A percentile compares a stretch with the other conserved stretches of the same genome.
Evolutionary conservation across 2,888 invertebrate genomes (phyloP).

Genomic region (Thysanoteuthis rhombus): DNA sequence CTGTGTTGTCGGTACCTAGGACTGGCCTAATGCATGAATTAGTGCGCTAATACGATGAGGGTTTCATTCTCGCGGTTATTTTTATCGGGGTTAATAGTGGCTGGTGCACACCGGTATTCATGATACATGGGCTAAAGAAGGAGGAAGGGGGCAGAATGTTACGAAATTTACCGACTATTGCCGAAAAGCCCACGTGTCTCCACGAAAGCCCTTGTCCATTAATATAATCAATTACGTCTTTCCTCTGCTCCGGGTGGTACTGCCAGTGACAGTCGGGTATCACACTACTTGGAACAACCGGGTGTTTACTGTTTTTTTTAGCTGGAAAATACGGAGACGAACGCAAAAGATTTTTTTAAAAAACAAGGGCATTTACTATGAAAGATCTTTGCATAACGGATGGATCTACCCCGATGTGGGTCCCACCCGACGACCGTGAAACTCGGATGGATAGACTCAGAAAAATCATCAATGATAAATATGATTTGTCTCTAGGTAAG

Average conservation of each 20-base stretch:
- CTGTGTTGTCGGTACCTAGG: too few relatives aligned
- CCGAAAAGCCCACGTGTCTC: neutral
- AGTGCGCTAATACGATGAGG: too few relatives aligned
- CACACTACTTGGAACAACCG: too few relatives aligned
- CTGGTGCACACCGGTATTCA: neutral
- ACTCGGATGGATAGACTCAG: slow-evolving; percentile 62
- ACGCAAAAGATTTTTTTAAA: neutral
- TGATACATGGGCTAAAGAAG: neutral
- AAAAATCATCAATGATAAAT: slow-evolving; percentile 57
- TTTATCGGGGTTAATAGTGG: neutral
- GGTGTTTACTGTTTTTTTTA: neutral
- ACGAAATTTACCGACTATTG: neutral
- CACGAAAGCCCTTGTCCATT: too few relatives aligned
- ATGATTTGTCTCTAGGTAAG: slow-evolving; percentile 55
- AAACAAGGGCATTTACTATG: neutral
- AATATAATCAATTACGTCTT: too few relatives aligned
- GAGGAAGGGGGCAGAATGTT: neutral
- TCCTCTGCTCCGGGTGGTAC: too few relatives aligned
- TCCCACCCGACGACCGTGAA: slow-evolving; percentile 45
- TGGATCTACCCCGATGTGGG: slow-evolving; percentile 52
- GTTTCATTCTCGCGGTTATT: neutral
- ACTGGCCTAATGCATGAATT: too few relatives aligned
- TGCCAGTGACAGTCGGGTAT: too few relatives aligned
- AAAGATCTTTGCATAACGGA: neutral
- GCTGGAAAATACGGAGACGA: neutral